Evolutionary conservation across 35 echinoderm and acorn worm genomes (phyloP).

Genomic region (Apostichopus californicus): DNA sequence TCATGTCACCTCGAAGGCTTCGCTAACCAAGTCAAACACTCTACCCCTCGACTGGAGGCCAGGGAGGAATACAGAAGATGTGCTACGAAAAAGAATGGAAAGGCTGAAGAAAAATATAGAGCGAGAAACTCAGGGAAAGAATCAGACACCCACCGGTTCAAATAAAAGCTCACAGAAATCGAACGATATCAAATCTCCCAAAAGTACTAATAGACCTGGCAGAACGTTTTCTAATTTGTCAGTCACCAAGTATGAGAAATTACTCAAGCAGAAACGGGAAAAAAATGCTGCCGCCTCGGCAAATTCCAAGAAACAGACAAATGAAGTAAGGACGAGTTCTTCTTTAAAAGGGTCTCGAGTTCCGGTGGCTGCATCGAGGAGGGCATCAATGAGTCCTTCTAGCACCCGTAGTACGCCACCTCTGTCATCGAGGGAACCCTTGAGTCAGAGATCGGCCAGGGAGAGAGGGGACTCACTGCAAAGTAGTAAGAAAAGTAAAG

Average conservation of each 20-base stretch:
- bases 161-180: background rate
- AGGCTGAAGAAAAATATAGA: slow-evolving; percentile 43
- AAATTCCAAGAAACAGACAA: background rate
- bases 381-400: slow-evolving; percentile 30
- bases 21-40: slow-evolving; percentile 15
- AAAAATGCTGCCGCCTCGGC: background rate
- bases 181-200: too few species aligned
- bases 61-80: slow-evolving; percentile 36
- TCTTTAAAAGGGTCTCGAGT: slow-evolving; percentile 1
- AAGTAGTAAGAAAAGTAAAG: background rate
- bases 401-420: slow-evolving; percentile 16
- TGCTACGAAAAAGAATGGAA: slow-evolving; percentile 35
- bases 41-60: slow-evolving; percentile 38
- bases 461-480: background rate
- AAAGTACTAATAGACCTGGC: background rate
- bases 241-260: background rate
- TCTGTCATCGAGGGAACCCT: background rate
- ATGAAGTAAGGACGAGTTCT: background rate
- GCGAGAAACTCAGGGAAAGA: slow-evolving; percentile 17
- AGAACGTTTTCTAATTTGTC: slow-evolving; percentile 26
- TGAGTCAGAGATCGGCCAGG: background rate
- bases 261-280: background rate
- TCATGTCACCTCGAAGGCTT: background rate
- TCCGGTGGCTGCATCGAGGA: background rate
- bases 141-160: background rate